Conservation (phyloP, 2,888 invertebrate species). For the Eilema depressum region DNA sequence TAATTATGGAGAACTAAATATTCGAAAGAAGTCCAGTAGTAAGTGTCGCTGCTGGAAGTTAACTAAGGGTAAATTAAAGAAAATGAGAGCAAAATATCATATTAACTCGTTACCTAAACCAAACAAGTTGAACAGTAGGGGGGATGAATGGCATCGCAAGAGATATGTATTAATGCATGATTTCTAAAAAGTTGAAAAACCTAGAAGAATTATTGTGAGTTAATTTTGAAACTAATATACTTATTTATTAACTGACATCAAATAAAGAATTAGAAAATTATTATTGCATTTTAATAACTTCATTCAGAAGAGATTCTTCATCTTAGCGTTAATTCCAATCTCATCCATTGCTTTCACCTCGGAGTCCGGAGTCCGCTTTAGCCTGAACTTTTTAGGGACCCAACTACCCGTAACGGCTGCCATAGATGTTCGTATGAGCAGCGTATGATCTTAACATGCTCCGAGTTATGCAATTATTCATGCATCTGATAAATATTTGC, state of each 20-base stretch:
- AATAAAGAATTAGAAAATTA: background rate
- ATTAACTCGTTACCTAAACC: background rate
- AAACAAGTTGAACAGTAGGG: background rate
- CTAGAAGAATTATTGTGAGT: background rate
- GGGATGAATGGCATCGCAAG: background rate
- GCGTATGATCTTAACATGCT: no score
- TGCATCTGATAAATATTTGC: no score
- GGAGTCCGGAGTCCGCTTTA: no score
- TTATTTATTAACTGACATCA: background rate
- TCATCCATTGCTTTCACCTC: no score
- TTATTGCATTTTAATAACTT: background rate
- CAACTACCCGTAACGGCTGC: no score
- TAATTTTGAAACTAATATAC: no score
- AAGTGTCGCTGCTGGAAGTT: background rate
- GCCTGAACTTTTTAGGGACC: no score
- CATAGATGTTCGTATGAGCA: no score
- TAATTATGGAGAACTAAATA: background rate
- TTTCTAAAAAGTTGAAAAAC: background rate
- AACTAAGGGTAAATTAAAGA: background rate
- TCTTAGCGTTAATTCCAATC: no score
- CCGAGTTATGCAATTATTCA: no score
- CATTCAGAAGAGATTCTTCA: no score
- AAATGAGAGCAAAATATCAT: background rate
- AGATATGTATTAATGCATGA: background rate
- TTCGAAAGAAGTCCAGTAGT: background rate